Conservation (phyloP, 37 sponge, comb jelly and placozoan species). For the Oscarella lobularis region DNA sequence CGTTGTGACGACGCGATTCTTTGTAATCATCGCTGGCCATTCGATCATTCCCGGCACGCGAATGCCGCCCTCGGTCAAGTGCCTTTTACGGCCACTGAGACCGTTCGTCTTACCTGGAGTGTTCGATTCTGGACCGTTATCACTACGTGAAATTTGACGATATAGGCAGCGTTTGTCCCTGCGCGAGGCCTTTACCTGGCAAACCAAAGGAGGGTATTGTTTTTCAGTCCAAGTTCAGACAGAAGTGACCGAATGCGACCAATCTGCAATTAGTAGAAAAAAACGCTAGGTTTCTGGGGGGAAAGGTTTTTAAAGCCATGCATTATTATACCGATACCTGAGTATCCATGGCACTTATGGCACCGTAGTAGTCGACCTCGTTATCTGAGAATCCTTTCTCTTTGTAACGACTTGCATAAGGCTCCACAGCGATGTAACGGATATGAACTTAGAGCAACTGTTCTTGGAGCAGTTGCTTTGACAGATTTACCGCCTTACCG, state of each 20-base stretch:
- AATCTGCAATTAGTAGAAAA: too few relatives aligned
- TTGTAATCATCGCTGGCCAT: conserved; percentile 34
- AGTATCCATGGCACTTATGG: conserved; percentile 44
- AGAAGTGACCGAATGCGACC: conserved; percentile 16
- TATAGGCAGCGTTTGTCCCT: too few relatives aligned
- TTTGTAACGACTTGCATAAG: conserved; percentile 17
- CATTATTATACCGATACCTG: not conserved
- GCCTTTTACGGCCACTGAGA: conserved; percentile 30
- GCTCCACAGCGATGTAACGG: conserved; percentile 24
- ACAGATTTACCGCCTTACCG: too few relatives aligned
- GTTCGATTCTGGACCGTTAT: conserved; percentile 31
- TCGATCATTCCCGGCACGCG: conserved; percentile 45
- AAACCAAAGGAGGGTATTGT: conserved; percentile 64
- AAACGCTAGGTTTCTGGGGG: too few relatives aligned
- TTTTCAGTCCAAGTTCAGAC: conserved; percentile 11
- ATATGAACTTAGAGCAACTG: too few relatives aligned
- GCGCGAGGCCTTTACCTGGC: conserved; percentile 2
- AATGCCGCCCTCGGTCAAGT: conserved; percentile 41
- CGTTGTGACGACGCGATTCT: conserved; percentile 11
- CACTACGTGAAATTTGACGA: too few relatives aligned
- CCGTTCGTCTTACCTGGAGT: conserved; percentile 31
- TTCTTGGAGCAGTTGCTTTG: too few relatives aligned
- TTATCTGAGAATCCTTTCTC: conserved; percentile 7
- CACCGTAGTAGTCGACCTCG: conserved; percentile 52
- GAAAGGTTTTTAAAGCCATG: too few relatives aligned